Evolutionary conservation across 2,797 vertebrate species (phyloP).

Genomic region (Falco peregrinus): DNA sequence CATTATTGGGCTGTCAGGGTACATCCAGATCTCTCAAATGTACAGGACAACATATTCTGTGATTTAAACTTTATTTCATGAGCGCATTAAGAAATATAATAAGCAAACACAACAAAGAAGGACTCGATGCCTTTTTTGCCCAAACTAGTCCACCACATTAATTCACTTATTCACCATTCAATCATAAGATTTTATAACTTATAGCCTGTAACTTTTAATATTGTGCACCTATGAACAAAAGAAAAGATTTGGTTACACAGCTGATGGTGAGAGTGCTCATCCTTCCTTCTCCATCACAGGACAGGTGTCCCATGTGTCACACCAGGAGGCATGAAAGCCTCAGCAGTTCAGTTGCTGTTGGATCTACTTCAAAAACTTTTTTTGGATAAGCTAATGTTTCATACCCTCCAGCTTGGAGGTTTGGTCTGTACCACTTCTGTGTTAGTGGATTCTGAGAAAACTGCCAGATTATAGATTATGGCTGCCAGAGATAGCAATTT

Average conservation of each 20-base stretch:
- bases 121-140: not conserved
- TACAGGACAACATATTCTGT: not conserved
- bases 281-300: not conserved
- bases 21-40: not conserved
- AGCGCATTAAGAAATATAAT: not conserved
- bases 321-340: not conserved
- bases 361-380: not conserved
- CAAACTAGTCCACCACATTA: not conserved
- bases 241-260: not conserved
- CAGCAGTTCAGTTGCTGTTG: not conserved
- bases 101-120: not conserved
- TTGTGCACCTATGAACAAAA: not conserved
- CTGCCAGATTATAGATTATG: accelerated
- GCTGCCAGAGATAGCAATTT: not conserved
- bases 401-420: not conserved
- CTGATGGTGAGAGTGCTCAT: not conserved
- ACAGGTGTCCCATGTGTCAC: not conserved
- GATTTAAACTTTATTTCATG: not conserved
- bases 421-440: not conserved
- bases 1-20: not conserved
- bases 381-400: not conserved
- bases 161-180: not conserved
- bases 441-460: not conserved
- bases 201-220: not conserved
- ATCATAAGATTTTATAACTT: not conserved